phyloP scores from a whole-genome alignment of 2,888 invertebrate species.

The Mechanitis mazaeus region DNA sequence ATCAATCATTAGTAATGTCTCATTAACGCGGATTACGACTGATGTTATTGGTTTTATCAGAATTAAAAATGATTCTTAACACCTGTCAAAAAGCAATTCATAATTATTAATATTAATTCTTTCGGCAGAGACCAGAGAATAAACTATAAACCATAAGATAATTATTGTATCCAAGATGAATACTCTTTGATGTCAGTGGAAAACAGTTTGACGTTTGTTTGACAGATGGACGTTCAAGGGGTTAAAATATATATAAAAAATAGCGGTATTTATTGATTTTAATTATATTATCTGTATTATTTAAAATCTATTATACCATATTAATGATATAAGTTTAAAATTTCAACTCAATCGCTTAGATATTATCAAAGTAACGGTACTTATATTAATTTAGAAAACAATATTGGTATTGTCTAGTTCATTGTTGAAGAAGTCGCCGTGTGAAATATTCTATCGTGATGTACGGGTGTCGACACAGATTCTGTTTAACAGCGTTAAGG shows the following conservation, averaged over 20 bases:
- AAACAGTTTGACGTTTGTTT: too few relatives aligned
- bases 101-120: background rate
- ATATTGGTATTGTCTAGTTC: slow-evolving; percentile 27
- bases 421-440: slow-evolving; percentile 40
- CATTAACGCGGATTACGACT: slow-evolving; percentile 36
- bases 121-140: background rate
- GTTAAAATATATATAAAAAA: background rate
- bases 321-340: slow-evolving; percentile 14
- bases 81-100: slow-evolving; percentile 7
- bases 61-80: slow-evolving; percentile 14
- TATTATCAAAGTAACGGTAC: slow-evolving; percentile 19
- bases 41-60: slow-evolving; percentile 27
- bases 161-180: too few relatives aligned
- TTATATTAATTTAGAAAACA: slow-evolving; percentile 26
- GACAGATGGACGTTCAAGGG: too few relatives aligned
- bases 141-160: too few relatives aligned
- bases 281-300: too few relatives aligned
- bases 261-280: background rate
- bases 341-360: background rate
- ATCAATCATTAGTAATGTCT: slow-evolving; percentile 39
- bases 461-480: slow-evolving; percentile 32
- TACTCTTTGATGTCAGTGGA: too few relatives aligned
- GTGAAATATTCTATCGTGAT: slow-evolving; percentile 63
- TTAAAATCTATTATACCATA: background rate
- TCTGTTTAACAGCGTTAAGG: slow-evolving; percentile 11